Percentiles rank a stretch among this genome's conserved stretches.
Evolutionary conservation across 1,140 invertebrate species (phyloP).

Genomic region (Subanguina moxae): DNA sequence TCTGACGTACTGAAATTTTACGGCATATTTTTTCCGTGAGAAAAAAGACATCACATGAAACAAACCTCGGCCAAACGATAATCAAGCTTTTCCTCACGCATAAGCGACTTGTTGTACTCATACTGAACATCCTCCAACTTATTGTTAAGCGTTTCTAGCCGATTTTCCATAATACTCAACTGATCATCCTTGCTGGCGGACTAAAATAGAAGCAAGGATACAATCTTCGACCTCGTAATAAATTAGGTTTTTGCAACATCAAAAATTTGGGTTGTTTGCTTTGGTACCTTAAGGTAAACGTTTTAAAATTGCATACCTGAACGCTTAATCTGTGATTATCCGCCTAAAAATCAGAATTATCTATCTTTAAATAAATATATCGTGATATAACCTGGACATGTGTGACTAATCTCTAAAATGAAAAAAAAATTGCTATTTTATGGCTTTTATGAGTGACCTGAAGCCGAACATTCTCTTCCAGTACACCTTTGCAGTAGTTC

Average conservation of each 20-base stretch:
- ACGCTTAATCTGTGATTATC: constrained; percentile 40
- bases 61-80: constrained; percentile 37
- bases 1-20: constrained; percentile 25
- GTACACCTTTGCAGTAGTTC: constrained; percentile 1
- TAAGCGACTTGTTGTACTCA: constrained; percentile 38
- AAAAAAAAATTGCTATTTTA: too few relatives aligned
- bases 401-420: not conserved
- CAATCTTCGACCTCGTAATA: not conserved
- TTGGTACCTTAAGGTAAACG: not conserved
- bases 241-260: too few relatives aligned
- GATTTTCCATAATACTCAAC: constrained; percentile 37
- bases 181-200: constrained; percentile 29
- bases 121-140: constrained; percentile 41
- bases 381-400: too few relatives aligned
- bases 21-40: constrained; percentile 10
- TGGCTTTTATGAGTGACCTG: too few relatives aligned
- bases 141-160: constrained; percentile 30
- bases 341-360: constrained; percentile 26
- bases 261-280: not conserved
- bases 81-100: constrained; percentile 37
- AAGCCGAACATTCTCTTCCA: constrained; percentile 28
- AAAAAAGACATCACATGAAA: too few relatives aligned
- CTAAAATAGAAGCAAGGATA: constrained; percentile 14
- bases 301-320: constrained; percentile 11
- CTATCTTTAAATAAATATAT: too few relatives aligned